Evolutionary conservation across 2,113 vertebrate genomes (phyloP).

Genomic region (Oophaga pumilio): DNA sequence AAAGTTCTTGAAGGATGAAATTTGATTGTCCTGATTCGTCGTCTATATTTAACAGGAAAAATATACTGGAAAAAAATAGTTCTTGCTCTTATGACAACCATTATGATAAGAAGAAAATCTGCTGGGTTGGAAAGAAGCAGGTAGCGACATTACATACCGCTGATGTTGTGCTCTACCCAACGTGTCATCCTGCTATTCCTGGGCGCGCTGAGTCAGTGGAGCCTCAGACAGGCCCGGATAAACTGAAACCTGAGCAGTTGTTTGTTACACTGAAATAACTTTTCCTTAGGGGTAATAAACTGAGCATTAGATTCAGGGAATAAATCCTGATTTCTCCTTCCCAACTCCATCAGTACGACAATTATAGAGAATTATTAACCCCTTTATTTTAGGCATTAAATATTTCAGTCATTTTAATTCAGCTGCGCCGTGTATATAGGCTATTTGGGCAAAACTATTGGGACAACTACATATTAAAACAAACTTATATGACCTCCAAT

Average conservation of each 20-base stretch:
- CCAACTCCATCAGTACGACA: background rate
- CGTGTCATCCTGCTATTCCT: constrained; percentile 22
- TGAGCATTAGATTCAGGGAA: background rate
- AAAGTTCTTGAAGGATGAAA: too few species aligned
- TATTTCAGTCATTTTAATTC: too few species aligned
- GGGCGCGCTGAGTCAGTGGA: constrained; percentile 23
- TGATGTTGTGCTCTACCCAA: background rate
- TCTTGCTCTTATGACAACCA: background rate
- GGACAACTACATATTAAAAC: too few species aligned
- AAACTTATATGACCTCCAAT: too few species aligned
- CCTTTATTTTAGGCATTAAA: too few species aligned
- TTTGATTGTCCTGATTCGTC: too few species aligned
- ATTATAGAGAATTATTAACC: background rate
- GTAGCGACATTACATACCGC: background rate
- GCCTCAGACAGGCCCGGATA: constrained; percentile 2
- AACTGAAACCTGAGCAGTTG: constrained; percentile 34
- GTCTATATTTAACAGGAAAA: too few species aligned
- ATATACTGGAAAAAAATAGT: background rate
- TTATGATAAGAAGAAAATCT: background rate
- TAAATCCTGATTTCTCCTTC: background rate
- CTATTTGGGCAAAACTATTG: too few species aligned
- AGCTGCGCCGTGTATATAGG: too few species aligned
- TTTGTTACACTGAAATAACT: constrained; percentile 4
- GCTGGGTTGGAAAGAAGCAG: background rate
- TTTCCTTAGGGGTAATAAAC: background rate